Conservation (phyloP, 2,797 vertebrate genomes). For the Chelon auratus region DNA sequence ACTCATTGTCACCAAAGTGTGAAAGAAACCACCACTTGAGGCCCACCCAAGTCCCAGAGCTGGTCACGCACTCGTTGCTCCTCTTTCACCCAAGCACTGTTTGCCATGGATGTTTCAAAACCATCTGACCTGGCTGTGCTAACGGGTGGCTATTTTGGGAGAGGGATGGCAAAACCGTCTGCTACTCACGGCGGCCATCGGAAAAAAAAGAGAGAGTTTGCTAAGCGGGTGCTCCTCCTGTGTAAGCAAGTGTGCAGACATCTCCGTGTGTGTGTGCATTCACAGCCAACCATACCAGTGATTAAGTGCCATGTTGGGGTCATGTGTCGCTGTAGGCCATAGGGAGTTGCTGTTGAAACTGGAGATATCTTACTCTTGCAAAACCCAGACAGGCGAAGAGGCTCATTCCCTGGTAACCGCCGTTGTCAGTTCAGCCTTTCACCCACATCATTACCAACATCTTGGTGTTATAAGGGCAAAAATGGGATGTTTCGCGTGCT, state of each 20-base stretch:
- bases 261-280: slow-evolving; percentile 9
- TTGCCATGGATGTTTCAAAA: slow-evolving; percentile 84
- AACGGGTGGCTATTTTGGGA: slow-evolving; percentile 82
- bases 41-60: slow-evolving; percentile 43
- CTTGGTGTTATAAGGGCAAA: slow-evolving; percentile 29
- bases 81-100: slow-evolving; percentile 60
- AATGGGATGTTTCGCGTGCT: slow-evolving; percentile 7
- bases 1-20: slow-evolving; percentile 70
- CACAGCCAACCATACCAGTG: slow-evolving; percentile 40
- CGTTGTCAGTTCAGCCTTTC: slow-evolving; percentile 45
- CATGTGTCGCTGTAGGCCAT: slow-evolving; percentile 57
- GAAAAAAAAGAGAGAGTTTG: slow-evolving; percentile 52
- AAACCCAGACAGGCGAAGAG: slow-evolving; percentile 54
- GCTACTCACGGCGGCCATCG: slow-evolving; percentile 62
- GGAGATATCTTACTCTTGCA: slow-evolving; percentile 73
- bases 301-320: slow-evolving; percentile 50
- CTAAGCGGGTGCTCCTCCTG: slow-evolving; percentile 52
- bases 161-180: slow-evolving; percentile 82
- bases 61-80: slow-evolving; percentile 48
- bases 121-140: slow-evolving; percentile 81
- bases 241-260: slow-evolving; percentile 1
- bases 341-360: slow-evolving; percentile 68
- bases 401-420: slow-evolving; percentile 38
- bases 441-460: slow-evolving; percentile 46
- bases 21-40: slow-evolving; percentile 69